Evolutionary conservation across 2,888 invertebrate genomes (phyloP).

Genomic region (Proisotoma minuta): DNA sequence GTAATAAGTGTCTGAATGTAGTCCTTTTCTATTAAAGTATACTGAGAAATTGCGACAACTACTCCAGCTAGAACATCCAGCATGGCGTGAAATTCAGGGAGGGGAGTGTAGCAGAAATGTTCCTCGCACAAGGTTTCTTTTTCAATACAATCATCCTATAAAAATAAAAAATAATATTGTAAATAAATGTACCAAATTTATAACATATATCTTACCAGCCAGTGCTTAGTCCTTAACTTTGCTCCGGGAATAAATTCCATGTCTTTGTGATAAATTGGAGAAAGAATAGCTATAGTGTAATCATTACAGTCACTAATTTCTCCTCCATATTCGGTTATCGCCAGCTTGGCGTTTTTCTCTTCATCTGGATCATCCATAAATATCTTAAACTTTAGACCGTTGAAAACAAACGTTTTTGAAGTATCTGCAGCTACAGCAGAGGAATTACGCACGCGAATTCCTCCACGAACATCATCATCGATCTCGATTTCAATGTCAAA

Average conservation of each 20-base stretch:
- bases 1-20: conserved; percentile 67
- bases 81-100: conserved; percentile 7
- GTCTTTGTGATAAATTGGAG: conserved; percentile 10
- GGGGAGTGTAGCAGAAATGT: conserved; percentile 25
- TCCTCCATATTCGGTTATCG: conserved; percentile 21
- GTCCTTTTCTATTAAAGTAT: conserved; percentile 66
- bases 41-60: conserved; percentile 75
- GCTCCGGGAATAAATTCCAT: background rate
- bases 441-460: background rate
- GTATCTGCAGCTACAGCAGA: background rate
- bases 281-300: conserved; percentile 20
- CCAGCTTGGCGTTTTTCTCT: conserved; percentile 2
- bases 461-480: background rate
- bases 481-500: no score
- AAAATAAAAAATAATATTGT: no score
- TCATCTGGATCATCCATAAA: conserved; percentile 6
- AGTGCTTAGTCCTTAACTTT: conserved; percentile 31
- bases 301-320: conserved; percentile 13
- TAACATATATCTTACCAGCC: conserved; percentile 35
- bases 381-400: conserved; percentile 7
- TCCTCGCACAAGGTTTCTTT: conserved; percentile 6
- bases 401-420: background rate
- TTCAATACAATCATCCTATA: conserved; percentile 36
- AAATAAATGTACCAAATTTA: background rate
- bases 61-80: conserved; percentile 58